Base-by-base conservation (phyloP, 2,888 invertebrate genomes). In the Dolichomitus sp. region DNA sequence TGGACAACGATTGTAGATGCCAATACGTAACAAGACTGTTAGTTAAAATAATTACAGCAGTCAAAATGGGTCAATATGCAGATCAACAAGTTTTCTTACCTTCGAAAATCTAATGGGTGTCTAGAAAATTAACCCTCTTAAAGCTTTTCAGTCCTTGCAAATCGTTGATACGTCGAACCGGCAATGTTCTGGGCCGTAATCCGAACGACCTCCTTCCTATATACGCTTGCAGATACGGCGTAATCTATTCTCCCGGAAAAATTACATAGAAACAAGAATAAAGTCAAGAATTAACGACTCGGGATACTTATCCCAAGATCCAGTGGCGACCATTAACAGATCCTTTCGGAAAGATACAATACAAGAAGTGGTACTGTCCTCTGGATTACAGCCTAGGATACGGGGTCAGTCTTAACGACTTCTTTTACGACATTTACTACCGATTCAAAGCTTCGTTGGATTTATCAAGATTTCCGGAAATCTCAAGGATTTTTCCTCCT, bases 261-360 rank as follows among this genome's bases (percentile, higher is more conserved):
- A 76, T 68, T 68, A 66, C 57, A 57, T 37, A 17, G 57, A 45
- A 27, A 27, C 11, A 57, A 48, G 57, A 40, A 54, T 65, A 52
- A 23, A 40, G 50, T 17, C 37, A 14, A 52, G 42, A 33, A 52
- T 63, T 70, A 69, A 77, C 69, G 77, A 77, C 69, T 48, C 12
- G 59, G 69, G 61, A 52, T 30, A 69, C 69, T 70, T 77, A 52
- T 69, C 30, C 52, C 48, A 11, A 23, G n/a, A 63, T 70, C 61
- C 63, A 52, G 70, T 63, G 61, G 30, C 70, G 57, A 27, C 78
- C 78, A 45, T 70, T 78, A 78, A 63, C 70, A 65, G 63, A 78
- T 70, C 70, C 70, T 54, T 42, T 65, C 30, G 78, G 2, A 40
- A 61, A 78, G 61, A 70, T 70, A 78, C 70, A 54, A 70, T 78